A percentile compares a stretch with the other conserved stretches of the same genome.
Evolutionary conservation across 2,888 invertebrate species (phyloP).

Genomic region (Hydropsyche betteni): DNA sequence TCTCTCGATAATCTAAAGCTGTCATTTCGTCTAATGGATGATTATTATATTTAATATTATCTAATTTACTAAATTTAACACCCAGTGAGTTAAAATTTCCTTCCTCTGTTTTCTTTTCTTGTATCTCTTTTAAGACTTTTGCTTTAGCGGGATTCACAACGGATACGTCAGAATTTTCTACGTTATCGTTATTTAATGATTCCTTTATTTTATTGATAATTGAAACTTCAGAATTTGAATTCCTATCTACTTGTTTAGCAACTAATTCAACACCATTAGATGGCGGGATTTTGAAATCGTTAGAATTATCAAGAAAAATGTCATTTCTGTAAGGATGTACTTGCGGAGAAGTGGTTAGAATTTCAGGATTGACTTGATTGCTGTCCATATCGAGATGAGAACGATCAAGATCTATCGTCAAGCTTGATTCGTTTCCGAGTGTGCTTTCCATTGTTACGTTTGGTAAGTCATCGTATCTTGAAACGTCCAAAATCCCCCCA

Average conservation of each 20-base stretch:
- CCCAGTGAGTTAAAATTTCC: background rate
- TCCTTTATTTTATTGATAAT: slow-evolving; percentile 46
- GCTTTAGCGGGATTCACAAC: background rate
- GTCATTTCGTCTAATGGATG: slow-evolving; percentile 42
- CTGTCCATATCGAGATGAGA: background rate
- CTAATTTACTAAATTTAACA: slow-evolving; percentile 37
- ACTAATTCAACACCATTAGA: slow-evolving; percentile 11
- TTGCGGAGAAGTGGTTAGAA: background rate
- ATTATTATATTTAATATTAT: slow-evolving; percentile 44
- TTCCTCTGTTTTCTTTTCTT: slow-evolving; percentile 22
- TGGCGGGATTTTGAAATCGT: background rate
- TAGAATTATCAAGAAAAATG: background rate
- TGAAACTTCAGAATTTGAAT: slow-evolving; percentile 50
- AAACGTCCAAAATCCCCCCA: slow-evolving; percentile 59
- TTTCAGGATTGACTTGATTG: slow-evolving; percentile 21
- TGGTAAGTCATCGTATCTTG: slow-evolving; percentile 56
- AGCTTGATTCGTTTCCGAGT: slow-evolving; percentile 53
- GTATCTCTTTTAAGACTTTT: background rate
- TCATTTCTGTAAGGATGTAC: background rate
- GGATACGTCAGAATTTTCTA: slow-evolving; percentile 38
- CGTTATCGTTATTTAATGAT: slow-evolving; percentile 40
- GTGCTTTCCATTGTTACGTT: slow-evolving; percentile 59
- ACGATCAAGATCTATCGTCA: slow-evolving; percentile 7
- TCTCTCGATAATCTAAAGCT: slow-evolving; percentile 49
- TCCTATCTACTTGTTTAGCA: slow-evolving; percentile 46